Evolutionary conservation across 2,888 invertebrate species (phyloP), one percentile per base, ranked within the genome.

Genomic region (Coleophora flavipennella): DNA sequence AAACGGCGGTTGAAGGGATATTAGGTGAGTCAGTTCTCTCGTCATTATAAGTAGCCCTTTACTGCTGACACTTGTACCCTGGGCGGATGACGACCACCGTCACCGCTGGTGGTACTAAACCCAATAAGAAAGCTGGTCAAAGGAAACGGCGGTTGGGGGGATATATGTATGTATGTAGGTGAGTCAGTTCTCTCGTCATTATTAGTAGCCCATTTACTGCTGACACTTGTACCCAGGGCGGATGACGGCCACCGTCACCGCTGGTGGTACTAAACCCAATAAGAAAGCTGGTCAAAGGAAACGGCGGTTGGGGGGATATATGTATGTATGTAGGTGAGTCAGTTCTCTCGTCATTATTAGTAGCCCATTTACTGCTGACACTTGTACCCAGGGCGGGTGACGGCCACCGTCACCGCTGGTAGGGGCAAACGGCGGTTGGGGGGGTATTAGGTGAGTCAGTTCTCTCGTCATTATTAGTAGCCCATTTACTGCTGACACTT

Each of bases 71-170:
- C 67, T 76, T 94, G 49, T 94, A 88, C 65, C 93, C 94, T 0
- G 83, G 86, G 29, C 86, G 91, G 41, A 81, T 94, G 39, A 89
- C 89, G 9, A 86, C 91, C 7, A 87, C 90, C 1, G 90, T 92
- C 51, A 93, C 91, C 51, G 88, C 90, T 1, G 93, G 94, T 51
- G 86, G 94, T 7, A 89, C 92, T 3, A 96, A 95, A 67, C 95
- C 94, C 20, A 99, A 99, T 69, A 83, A 83, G 51, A n/a, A 92
- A 92, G 57, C 74, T 94, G 3, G 87, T 91, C 8, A 95, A 95
- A 67, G 95, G 95, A 0, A 99, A 99, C 64, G 99, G 99, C 0
- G 99, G 99, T 1, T 99, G 99, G 99, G 97, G 97, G 7, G 99
- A 99, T 64, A 67, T 86, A n/a, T n/a, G n/a, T n/a, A n/a, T n/a